phyloP scores from a whole-genome alignment of 2,888 invertebrate species.

The Pterobdella sp. region DNA sequence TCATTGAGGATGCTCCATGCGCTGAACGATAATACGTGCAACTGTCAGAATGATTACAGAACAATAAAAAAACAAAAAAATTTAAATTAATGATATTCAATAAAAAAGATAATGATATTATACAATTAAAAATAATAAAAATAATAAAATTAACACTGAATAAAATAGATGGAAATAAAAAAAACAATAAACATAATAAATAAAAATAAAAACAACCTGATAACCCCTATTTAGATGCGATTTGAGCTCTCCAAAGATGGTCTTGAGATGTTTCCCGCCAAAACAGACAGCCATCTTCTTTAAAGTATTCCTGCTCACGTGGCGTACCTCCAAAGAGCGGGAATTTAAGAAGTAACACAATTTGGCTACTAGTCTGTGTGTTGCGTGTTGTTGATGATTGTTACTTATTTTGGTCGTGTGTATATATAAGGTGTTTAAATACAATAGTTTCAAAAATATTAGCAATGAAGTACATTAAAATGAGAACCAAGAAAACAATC shows the following conservation, averaged over 20 bases:
- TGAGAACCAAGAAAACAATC: background rate
- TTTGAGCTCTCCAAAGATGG: slow-evolving; percentile 71
- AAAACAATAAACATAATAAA: no score
- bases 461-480: background rate
- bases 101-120: no score
- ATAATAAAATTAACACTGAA: no score
- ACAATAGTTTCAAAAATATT: slow-evolving; percentile 3
- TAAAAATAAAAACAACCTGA: slow-evolving; percentile 62
- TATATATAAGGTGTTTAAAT: no score
- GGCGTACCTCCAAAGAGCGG: slow-evolving; percentile 74
- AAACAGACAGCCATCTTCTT: slow-evolving; percentile 77
- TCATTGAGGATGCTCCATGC: slow-evolving; percentile 72
- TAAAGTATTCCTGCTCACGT: slow-evolving; percentile 79
- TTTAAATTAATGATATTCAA: no score
- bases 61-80: no score
- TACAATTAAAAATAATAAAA: no score
- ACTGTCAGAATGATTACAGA: no score
- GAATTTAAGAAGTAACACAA: slow-evolving; percentile 83
- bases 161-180: no score
- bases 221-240: slow-evolving; percentile 75
- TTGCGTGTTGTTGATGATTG: no score
- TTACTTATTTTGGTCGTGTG: no score
- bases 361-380: slow-evolving; percentile 56
- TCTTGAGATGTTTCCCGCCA: slow-evolving; percentile 70
- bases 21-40: slow-evolving; percentile 83